phyloP scores from a whole-genome alignment of 2,888 invertebrate species.

The Mythimna albipuncta region DNA sequence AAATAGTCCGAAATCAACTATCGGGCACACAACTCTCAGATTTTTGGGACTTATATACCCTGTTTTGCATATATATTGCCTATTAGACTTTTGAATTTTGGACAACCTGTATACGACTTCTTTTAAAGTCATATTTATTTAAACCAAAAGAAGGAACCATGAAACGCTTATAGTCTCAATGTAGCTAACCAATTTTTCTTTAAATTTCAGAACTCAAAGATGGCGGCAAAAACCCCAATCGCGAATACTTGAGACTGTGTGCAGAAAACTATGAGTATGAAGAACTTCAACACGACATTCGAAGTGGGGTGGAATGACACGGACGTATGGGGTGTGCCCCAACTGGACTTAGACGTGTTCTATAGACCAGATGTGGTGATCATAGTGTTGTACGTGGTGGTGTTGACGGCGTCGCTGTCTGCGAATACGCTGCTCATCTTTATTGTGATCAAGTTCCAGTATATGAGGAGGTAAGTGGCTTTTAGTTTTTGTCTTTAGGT shows the following conservation, averaged over 20 bases:
- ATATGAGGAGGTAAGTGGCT: conserved; percentile 92
- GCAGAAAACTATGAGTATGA: conserved; percentile 37
- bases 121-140: too few species aligned
- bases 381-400: conserved; percentile 92
- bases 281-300: conserved; percentile 54
- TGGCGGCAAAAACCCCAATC: conserved; percentile 25
- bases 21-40: too few species aligned
- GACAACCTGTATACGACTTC: too few species aligned
- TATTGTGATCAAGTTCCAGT: conserved; percentile 93
- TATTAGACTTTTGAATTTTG: too few species aligned
- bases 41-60: too few species aligned
- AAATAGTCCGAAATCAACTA: too few species aligned
- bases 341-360: conserved; percentile 83
- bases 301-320: conserved; percentile 71
- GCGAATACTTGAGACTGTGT: conserved; percentile 34
- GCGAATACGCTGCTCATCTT: conserved; percentile 93
- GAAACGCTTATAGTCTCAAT: background rate
- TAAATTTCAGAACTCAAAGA: conserved; percentile 41
- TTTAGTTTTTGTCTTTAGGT: background rate
- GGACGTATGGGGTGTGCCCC: conserved; percentile 70
- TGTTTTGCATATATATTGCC: too few species aligned
- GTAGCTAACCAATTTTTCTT: conserved; percentile 10
- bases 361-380: conserved; percentile 87
- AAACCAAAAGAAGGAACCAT: too few species aligned
- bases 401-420: conserved; percentile 92